Evolutionary conservation across 64 coral and sea anemone genomes (phyloP), one percentile per base, ranked within the genome.

Genomic region (Exaiptasia diaphana): DNA sequence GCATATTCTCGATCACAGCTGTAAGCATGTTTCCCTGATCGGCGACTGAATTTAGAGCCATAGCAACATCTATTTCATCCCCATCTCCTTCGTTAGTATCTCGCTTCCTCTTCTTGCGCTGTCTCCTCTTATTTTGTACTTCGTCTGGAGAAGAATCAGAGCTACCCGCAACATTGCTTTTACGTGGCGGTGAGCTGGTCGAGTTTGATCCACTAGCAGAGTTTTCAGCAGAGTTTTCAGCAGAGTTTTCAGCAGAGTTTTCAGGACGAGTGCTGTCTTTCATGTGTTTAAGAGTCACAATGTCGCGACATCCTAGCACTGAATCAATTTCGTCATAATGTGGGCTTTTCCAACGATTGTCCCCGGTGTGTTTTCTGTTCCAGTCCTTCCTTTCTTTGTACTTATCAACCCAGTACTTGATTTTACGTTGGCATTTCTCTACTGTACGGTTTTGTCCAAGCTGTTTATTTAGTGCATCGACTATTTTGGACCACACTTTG

Each of bases 371-470:
- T 48, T 65, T 89, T 42, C 26, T 18, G 22, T 89, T 88, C 41
- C 76, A 88, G n/a, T 63, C 49, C 72, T 88, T 73, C 13, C 63
- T 20, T 40, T 88, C 75, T 46, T 88, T 80, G 41, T 88, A 80
- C 34, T 60, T 41, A 60, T 74, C 86, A 20, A 48, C 78, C 55
- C 80, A 72, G 64, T 81, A 75, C 77, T 89, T 89, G 12, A 89
- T 74, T 81, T 81, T 89, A 21, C 56, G 73, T 49, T 81, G 30
- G 77, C 68, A 89, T 57, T 81, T 89, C 59, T 81, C 76, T 67
- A 61, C 60, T 41, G 54, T 74, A 26, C 78, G 78, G 21, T 45
- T 81, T 41, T 79, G 68, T 11, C 71, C 71, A 72, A 73, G 61
- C 70, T 81, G 53, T 61, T 64, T 14, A 24, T 81, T 89, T 39